Evolutionary conservation across 2,888 invertebrate species (phyloP).

Genomic region (Melipona bicolor): DNA sequence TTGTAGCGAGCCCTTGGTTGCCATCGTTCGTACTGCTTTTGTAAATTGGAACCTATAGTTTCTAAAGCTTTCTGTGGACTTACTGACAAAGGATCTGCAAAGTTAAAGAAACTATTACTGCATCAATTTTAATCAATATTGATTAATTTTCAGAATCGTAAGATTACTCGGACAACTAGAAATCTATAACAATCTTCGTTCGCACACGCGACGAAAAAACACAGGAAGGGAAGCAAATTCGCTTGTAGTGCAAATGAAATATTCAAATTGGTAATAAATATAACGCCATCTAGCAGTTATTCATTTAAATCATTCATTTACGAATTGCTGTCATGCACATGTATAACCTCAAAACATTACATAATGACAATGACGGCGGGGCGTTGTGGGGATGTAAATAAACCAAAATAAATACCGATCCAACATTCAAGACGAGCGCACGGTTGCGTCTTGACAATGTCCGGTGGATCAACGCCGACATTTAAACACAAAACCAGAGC

Average conservation of each 20-base stretch:
- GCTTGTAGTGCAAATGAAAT: neutral
- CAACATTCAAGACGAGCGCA: slow-evolving; percentile 98
- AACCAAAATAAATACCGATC: slow-evolving; percentile 89
- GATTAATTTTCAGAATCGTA: neutral
- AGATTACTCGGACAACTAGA: neutral
- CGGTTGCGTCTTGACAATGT: slow-evolving; percentile 98
- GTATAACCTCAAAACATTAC: slow-evolving; percentile 74
- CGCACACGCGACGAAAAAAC: neutral
- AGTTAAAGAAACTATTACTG: neutral
- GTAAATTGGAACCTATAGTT: slow-evolving; percentile 94
- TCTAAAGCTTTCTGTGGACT: slow-evolving; percentile 97
- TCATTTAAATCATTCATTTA: slow-evolving; percentile 21
- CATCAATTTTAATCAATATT: neutral
- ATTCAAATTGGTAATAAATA: slow-evolving; percentile 20
- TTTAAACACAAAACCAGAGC: slow-evolving; percentile 98
- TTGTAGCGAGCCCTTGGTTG: slow-evolving; percentile 99
- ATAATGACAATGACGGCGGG: slow-evolving; percentile 65
- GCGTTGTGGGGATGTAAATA: slow-evolving; percentile 58
- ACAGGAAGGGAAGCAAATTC: neutral
- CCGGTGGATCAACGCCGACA: slow-evolving; percentile 99
- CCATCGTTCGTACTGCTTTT: slow-evolving; percentile 99
- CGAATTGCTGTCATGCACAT: slow-evolving; percentile 53
- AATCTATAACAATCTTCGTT: too few species aligned
- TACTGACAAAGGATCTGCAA: slow-evolving; percentile 92
- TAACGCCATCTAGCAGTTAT: slow-evolving; percentile 38